These are phyloP conservation scores for Spizella passerina DNA, from an alignment of 2,797 vertebrate species.

Conservation along the genomic window DNA sequence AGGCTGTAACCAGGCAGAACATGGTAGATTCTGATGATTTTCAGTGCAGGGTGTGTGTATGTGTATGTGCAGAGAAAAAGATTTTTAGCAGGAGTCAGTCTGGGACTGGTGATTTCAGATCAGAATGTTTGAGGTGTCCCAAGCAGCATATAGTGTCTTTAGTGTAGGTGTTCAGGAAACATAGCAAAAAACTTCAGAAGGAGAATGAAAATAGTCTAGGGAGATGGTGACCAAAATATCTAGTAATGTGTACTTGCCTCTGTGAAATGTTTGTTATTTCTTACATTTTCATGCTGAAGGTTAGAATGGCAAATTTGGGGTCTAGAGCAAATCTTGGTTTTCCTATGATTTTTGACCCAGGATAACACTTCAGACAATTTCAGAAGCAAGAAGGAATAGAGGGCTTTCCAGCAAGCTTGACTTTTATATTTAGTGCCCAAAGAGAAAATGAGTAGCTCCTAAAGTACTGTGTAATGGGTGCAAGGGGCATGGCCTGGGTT, in stretches of 20 bases:
- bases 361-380: neutral
- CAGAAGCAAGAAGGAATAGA: neutral
- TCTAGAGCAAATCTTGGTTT: neutral
- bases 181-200: neutral
- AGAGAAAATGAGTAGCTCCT: neutral
- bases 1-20: neutral
- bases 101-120: neutral
- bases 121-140: neutral
- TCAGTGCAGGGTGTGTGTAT: rapidly evolving
- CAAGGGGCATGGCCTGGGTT: neutral
- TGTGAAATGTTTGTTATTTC: neutral
- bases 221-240: neutral
- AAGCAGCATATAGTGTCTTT: neutral
- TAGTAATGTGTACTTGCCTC: neutral
- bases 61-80: neutral
- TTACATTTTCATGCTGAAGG: neutral
- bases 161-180: neutral
- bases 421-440: neutral
- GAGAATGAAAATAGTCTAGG: neutral
- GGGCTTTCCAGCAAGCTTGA: neutral
- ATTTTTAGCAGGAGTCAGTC: neutral
- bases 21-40: neutral
- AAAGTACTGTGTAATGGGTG: neutral
- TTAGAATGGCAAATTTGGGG: neutral
- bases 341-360: neutral